A percentile compares a stretch with the other conserved stretches of the same genome.
phyloP scores from a whole-genome alignment of 2,888 invertebrate species.

The Notodonta ziczac region DNA sequence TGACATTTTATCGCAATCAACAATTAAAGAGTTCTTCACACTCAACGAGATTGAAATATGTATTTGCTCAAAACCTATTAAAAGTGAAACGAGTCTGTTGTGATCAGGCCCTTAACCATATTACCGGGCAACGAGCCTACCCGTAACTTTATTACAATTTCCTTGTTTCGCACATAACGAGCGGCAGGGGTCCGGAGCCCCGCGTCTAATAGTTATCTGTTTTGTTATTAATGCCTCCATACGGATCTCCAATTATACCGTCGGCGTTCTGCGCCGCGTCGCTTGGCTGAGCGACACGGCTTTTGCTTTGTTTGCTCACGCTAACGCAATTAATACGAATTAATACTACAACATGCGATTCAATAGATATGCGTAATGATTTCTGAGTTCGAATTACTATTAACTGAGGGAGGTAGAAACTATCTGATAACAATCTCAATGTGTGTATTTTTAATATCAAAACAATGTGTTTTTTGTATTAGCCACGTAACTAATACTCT shows the following conservation, averaged over 20 bases:
- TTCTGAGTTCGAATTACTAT: not conserved
- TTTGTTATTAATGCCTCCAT: conserved; percentile 78
- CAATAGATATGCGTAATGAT: not conserved
- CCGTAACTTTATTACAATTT: conserved; percentile 71
- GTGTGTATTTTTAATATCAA: no score
- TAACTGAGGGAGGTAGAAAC: no score
- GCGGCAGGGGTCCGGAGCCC: conserved; percentile 58
- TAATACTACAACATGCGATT: conserved; percentile 17
- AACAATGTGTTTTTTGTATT: no score
- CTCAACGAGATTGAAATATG: not conserved
- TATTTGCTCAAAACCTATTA: not conserved
- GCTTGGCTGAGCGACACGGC: conserved; percentile 52
- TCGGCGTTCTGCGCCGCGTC: conserved; percentile 45
- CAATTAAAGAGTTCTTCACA: no score
- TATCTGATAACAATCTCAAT: no score
- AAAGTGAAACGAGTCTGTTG: not conserved
- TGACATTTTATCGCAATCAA: no score
- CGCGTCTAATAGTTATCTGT: conserved; percentile 70
- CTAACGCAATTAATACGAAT: conserved; percentile 46
- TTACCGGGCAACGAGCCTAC: conserved; percentile 60
- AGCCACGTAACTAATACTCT: no score
- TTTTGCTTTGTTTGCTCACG: conserved; percentile 44
- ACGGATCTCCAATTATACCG: conserved; percentile 74
- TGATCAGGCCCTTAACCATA: conserved; percentile 48
- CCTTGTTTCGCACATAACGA: conserved; percentile 70